Conservation (phyloP, 1,140 invertebrate species). For the Nomia melanderi region DNA sequence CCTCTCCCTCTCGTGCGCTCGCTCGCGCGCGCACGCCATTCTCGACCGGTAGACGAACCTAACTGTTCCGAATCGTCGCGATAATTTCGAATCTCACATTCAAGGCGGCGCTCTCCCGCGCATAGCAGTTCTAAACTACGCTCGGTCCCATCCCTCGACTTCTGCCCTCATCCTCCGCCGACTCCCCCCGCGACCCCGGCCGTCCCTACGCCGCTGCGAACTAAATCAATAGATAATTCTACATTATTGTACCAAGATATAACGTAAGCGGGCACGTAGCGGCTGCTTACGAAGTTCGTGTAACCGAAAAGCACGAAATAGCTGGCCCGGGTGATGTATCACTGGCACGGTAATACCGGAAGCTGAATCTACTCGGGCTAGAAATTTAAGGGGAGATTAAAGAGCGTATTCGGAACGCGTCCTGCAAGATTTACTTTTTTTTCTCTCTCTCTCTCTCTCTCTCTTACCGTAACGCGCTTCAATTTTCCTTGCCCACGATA, state of each 20-base stretch:
- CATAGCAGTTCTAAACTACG: conserved; percentile 56
- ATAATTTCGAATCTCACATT: conserved; percentile 70
- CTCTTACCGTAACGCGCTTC: too few species aligned
- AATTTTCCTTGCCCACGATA: neutral
- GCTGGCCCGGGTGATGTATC: neutral
- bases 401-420: conserved; percentile 19
- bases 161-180: too few species aligned
- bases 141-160: neutral
- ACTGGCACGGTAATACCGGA: neutral
- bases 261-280: conserved; percentile 36
- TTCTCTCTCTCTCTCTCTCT: too few species aligned
- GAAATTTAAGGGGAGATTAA: conserved; percentile 18
- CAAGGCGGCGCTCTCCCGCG: conserved; percentile 48
- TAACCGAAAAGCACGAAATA: conserved; percentile 20
- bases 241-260: conserved; percentile 42
- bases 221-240: conserved; percentile 64
- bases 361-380: neutral
- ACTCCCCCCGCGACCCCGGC: neutral
- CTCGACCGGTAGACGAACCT: conserved; percentile 70
- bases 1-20: too few species aligned
- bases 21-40: conserved; percentile 45
- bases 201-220: neutral
- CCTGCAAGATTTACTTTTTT: neutral
- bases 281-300: conserved; percentile 27
- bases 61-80: conserved; percentile 71